These are phyloP conservation scores for Xylocopa sonorina DNA, from an alignment of 1,140 invertebrate genomes.

Conservation along the genomic window DNA sequence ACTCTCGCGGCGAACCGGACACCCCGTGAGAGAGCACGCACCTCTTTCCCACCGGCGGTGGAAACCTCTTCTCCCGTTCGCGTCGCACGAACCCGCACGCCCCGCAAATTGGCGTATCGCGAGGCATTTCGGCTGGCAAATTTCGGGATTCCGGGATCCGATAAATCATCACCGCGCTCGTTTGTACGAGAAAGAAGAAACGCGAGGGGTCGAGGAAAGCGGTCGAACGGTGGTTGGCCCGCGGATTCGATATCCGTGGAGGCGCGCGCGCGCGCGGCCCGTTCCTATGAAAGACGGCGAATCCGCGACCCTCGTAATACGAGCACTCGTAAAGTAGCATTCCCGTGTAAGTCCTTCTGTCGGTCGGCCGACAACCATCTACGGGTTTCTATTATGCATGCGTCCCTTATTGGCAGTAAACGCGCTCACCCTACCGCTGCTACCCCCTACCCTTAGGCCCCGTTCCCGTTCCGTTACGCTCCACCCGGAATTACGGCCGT, in stretches of 20 bases:
- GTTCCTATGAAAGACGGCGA: constrained; percentile 56
- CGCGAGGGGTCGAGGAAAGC: background rate
- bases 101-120: constrained; percentile 1
- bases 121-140: background rate
- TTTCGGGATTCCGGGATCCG: background rate
- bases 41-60: constrained; percentile 8
- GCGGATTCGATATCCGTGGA: background rate
- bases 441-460: constrained; percentile 1
- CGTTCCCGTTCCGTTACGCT: constrained; percentile 1
- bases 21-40: constrained; percentile 22
- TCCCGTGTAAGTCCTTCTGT: constrained; percentile 72
- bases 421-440: constrained; percentile 62
- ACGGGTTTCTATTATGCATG: constrained; percentile 76
- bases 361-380: constrained; percentile 64
- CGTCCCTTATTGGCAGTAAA: constrained; percentile 77
- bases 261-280: background rate
- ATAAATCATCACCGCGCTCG: background rate
- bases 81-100: no score
- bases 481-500: constrained; percentile 67
- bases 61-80: background rate
- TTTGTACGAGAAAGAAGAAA: background rate
- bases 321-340: constrained; percentile 73
- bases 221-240: background rate
- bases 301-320: constrained; percentile 67
- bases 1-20: constrained; percentile 51